Evolutionary conservation across 2,113 vertebrate genomes (phyloP).

Genomic region (Menidia beryllina): DNA sequence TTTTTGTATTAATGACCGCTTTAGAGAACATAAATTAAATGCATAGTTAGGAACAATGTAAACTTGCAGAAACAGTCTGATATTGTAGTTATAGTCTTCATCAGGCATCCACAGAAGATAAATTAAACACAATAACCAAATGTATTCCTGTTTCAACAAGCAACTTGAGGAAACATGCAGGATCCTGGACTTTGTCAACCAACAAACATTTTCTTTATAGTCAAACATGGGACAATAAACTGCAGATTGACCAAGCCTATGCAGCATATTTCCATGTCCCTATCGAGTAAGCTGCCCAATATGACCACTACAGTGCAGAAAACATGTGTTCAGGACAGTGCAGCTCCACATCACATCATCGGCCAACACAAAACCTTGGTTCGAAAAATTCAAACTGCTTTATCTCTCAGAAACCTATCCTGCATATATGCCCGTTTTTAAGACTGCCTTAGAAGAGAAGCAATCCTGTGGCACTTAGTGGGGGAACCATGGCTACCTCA

Average conservation of each 20-base stretch:
- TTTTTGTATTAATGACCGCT: constrained; percentile 7
- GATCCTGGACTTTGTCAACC: constrained; percentile 61
- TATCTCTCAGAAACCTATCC: constrained; percentile 47
- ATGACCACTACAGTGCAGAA: neutral
- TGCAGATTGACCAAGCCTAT: constrained; percentile 20
- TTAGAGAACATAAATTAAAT: constrained; percentile 15
- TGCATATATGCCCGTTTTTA: constrained; percentile 36
- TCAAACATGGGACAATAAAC: constrained; percentile 14
- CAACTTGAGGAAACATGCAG: constrained; percentile 47
- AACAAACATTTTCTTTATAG: constrained; percentile 18
- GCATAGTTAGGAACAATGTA: too few species aligned
- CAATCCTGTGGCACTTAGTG: constrained; percentile 50
- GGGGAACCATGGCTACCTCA: constrained; percentile 72
- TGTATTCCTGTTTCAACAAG: constrained; percentile 42
- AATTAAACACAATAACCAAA: constrained; percentile 46
- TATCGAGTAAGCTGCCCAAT: neutral
- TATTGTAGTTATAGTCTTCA: constrained; percentile 34
- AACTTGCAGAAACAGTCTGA: constrained; percentile 21
- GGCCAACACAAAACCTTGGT: constrained; percentile 22
- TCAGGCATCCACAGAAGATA: constrained; percentile 31
- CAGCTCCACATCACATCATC: constrained; percentile 15
- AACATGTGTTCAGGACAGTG: constrained; percentile 4
- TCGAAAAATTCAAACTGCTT: constrained; percentile 33
- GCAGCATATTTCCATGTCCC: neutral
- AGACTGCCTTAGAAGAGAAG: constrained; percentile 24